phyloP scores from a whole-genome alignment of 2,113 vertebrate species.

The Stigmatopora argus region DNA sequence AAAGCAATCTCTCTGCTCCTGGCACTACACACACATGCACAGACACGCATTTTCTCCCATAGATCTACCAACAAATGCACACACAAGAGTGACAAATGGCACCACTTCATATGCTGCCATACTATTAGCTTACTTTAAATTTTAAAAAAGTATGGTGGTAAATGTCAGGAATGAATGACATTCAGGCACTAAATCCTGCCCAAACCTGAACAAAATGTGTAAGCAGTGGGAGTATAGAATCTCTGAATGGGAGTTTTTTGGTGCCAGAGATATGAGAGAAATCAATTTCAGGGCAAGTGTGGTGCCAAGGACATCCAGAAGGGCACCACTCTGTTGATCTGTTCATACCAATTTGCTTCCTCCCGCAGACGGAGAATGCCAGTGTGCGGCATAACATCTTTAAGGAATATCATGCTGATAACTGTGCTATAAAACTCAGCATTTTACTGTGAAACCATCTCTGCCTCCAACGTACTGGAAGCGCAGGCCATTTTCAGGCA shows the following conservation, averaged over 20 bases:
- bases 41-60: constrained; percentile 25
- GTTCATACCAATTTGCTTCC: constrained; percentile 65
- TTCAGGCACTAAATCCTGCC: constrained; percentile 48
- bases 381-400: constrained; percentile 64
- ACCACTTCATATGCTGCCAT: constrained; percentile 23
- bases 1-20: constrained; percentile 54
- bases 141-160: constrained; percentile 30
- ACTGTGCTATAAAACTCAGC: constrained; percentile 82
- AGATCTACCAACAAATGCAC: constrained; percentile 28
- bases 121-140: constrained; percentile 40
- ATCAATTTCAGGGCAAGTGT: constrained; percentile 64
- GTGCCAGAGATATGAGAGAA: constrained; percentile 59
- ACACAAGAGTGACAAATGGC: constrained; percentile 31
- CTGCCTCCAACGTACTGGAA: constrained; percentile 85
- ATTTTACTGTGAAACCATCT: constrained; percentile 92
- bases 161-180: constrained; percentile 51
- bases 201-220: constrained; percentile 59
- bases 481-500: constrained; percentile 93
- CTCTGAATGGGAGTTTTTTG: constrained; percentile 64
- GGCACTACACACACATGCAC: constrained; percentile 38
- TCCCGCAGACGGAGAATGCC: constrained; percentile 59
- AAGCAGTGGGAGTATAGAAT: constrained; percentile 61
- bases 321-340: constrained; percentile 64
- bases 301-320: constrained; percentile 69
- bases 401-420: constrained; percentile 70